Evolutionary conservation across 1,140 invertebrate genomes (phyloP).

Genomic region (Magallana ariakensis): DNA sequence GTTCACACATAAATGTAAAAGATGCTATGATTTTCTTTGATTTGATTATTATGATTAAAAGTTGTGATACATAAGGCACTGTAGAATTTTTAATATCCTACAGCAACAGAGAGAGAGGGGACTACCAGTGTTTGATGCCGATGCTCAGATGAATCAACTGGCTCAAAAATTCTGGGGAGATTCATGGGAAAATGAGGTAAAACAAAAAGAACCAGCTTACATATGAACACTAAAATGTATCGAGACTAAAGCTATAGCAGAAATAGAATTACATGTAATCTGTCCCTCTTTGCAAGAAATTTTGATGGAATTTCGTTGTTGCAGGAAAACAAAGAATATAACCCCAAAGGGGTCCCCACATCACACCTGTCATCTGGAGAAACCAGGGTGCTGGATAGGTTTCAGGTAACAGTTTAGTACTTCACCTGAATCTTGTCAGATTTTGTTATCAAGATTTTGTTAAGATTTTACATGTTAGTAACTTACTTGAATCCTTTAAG

Average conservation of each 20-base stretch:
- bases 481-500: too few relatives aligned
- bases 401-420: conserved; percentile 61
- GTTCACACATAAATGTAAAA: too few relatives aligned
- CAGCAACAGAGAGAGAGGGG: conserved; percentile 82
- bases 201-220: not conserved
- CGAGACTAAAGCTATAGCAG: too few relatives aligned
- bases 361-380: conserved; percentile 52
- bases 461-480: too few relatives aligned
- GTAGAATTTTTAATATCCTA: not conserved
- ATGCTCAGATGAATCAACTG: conserved; percentile 75
- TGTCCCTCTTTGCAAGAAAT: too few relatives aligned
- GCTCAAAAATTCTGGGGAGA: conserved; percentile 59
- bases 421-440: too few relatives aligned
- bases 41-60: too few relatives aligned
- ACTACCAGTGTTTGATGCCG: conserved; percentile 83
- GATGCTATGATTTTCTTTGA: too few relatives aligned
- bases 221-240: too few relatives aligned
- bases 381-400: conserved; percentile 69
- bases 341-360: conserved; percentile 42
- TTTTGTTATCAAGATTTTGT: too few relatives aligned
- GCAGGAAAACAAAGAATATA: conserved; percentile 44
- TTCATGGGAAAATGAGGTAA: conserved; percentile 52
- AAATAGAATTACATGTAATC: too few relatives aligned
- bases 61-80: too few relatives aligned
- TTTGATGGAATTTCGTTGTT: not conserved